Conservation (phyloP, 2,888 invertebrate species). For the Synergus japonicus region DNA sequence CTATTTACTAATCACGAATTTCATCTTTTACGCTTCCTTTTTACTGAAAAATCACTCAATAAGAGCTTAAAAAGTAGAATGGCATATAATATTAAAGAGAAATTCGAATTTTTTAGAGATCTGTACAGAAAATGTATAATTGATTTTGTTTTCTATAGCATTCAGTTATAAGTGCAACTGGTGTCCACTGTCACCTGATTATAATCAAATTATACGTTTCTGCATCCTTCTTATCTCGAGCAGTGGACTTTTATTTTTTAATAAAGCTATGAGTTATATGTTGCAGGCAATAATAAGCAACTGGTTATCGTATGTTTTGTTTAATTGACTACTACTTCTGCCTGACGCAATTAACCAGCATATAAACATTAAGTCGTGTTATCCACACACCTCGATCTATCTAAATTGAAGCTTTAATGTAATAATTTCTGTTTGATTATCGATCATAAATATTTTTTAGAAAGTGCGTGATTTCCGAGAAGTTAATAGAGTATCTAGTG, state of each 20-base stretch:
- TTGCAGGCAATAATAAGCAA: not conserved
- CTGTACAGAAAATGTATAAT: not conserved
- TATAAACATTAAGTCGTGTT: not conserved
- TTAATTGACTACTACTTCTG: not conserved
- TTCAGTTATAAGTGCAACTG: not conserved
- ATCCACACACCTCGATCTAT: not conserved
- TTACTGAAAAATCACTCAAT: not conserved
- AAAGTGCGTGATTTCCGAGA: not conserved
- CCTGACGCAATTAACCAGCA: slow-evolving; percentile 1
- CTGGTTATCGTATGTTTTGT: not conserved
- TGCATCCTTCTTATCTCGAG: not conserved
- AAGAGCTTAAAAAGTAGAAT: not conserved
- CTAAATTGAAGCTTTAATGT: not conserved
- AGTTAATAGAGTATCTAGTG: not conserved
- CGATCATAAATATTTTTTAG: slow-evolving; percentile 1
- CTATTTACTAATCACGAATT: slow-evolving; percentile 2
- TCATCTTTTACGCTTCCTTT: not conserved
- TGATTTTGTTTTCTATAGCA: not conserved
- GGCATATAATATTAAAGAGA: too few relatives aligned
- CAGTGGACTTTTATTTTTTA: slow-evolving; percentile 1
- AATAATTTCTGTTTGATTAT: slow-evolving; percentile 1
- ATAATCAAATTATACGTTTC: slow-evolving; percentile 7
- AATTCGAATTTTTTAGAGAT: too few relatives aligned
- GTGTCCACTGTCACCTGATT: not conserved
- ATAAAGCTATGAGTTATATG: not conserved